These are phyloP conservation scores for Pelecanus crispus DNA, from an alignment of 2,113 vertebrate genomes.

Conservation along the genomic window DNA sequence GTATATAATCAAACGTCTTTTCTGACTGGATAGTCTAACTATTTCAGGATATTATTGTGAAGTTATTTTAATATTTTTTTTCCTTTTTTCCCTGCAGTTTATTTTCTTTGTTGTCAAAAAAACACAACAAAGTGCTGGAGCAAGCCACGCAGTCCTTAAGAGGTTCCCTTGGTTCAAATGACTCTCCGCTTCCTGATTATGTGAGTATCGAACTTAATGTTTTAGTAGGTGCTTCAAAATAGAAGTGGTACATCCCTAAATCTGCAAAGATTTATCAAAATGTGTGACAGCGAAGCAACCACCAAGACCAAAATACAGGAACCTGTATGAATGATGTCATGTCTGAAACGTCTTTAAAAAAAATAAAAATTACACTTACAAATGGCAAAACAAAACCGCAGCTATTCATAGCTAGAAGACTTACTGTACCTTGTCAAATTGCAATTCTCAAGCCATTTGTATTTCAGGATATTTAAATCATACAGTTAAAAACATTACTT, in stretches of 20 bases:
- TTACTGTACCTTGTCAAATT: background rate
- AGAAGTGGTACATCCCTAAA: background rate
- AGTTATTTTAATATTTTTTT: background rate
- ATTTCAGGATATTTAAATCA: background rate
- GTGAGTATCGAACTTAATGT: conserved; percentile 78
- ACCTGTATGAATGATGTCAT: conserved; percentile 40
- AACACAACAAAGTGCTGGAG: conserved; percentile 98
- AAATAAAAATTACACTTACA: background rate
- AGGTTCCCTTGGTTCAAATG: conserved; percentile 76
- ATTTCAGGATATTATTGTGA: background rate
- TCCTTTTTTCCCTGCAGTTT: conserved; percentile 72
- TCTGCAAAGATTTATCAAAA: background rate
- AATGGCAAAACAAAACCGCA: conserved; percentile 29
- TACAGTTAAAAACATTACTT: background rate
- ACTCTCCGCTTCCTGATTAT: conserved; percentile 89
- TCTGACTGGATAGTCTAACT: background rate
- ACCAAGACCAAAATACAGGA: conserved; percentile 31
- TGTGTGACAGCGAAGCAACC: background rate
- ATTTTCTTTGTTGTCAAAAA: conserved; percentile 96
- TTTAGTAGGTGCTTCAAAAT: background rate
- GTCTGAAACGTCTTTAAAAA: conserved; percentile 11
- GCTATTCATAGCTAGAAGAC: background rate
- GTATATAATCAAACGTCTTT: background rate
- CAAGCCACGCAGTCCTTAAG: conserved; percentile 94
- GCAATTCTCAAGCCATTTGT: background rate